A percentile compares a stretch with the other conserved stretches of the same genome.
phyloP scores from a whole-genome alignment of 1,140 invertebrate genomes.

The Drosophila micromelanica region DNA sequence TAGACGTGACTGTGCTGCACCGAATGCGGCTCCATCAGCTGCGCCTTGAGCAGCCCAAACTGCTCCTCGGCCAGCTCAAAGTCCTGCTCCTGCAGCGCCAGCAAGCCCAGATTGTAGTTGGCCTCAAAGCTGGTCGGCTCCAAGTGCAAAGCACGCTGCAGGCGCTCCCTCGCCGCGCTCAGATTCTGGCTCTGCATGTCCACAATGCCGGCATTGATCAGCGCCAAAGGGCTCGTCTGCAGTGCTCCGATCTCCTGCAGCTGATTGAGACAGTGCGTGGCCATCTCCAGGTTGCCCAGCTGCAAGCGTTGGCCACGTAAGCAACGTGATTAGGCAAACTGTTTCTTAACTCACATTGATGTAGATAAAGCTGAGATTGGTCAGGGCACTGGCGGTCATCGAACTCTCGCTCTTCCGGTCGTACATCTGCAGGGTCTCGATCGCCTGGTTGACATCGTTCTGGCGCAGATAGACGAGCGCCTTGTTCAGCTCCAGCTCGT shows the following conservation, averaged over 20 bases:
- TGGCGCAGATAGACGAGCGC: constrained; percentile 95
- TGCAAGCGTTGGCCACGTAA: constrained; percentile 76
- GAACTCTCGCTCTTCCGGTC: constrained; percentile 94
- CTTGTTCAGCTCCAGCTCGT: constrained; percentile 97
- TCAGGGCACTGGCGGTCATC: constrained; percentile 93
- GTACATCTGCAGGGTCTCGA: constrained; percentile 95
- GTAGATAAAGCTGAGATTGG: constrained; percentile 96
- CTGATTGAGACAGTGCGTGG: constrained; percentile 91
- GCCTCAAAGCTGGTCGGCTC: constrained; percentile 95
- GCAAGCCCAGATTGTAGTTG: constrained; percentile 94
- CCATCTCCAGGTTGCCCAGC: constrained; percentile 93
- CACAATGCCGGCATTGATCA: constrained; percentile 96
- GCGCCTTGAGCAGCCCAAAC: constrained; percentile 89
- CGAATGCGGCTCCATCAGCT: constrained; percentile 82
- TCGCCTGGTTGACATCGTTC: constrained; percentile 92
- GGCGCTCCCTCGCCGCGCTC: constrained; percentile 91
- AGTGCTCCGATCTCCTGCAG: constrained; percentile 90
- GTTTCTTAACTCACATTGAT: constrained; percentile 88
- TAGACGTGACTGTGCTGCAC: constrained; percentile 91
- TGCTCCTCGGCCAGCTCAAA: constrained; percentile 86
- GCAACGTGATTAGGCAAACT: background rate
- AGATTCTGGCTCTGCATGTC: constrained; percentile 89
- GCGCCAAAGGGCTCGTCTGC: constrained; percentile 91
- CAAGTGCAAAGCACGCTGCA: constrained; percentile 91
- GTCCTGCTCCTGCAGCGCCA: constrained; percentile 89